Percentiles rank a stretch among this genome's conserved stretches.
Conservation (phyloP, 2,113 vertebrate species). For the Alligator sinensis region DNA sequence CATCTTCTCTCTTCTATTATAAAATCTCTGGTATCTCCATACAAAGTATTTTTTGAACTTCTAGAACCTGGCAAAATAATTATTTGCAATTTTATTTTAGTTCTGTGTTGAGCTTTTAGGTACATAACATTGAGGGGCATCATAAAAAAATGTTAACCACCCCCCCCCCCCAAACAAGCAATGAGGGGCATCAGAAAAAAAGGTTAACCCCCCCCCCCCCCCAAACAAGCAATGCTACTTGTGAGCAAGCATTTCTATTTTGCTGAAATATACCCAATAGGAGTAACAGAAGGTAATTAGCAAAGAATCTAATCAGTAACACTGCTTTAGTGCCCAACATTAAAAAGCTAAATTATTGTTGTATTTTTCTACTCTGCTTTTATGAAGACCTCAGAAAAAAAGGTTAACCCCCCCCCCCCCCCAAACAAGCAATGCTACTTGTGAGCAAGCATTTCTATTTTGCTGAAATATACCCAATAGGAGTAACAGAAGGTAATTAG, state of each 20-base stretch:
- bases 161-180: neutral
- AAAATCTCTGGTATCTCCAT: neutral
- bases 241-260: slow-evolving; percentile 51
- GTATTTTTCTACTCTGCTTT: slow-evolving; percentile 64
- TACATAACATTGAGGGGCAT: neutral
- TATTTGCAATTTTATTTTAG: neutral
- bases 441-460: slow-evolving; percentile 51
- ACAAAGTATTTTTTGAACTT: neutral
- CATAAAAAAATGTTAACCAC: neutral
- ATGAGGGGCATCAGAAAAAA: slow-evolving; percentile 30
- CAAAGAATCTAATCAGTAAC: slow-evolving; percentile 69
- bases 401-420: too few relatives aligned
- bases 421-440: slow-evolving; percentile 21
- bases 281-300: slow-evolving; percentile 74
- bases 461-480: slow-evolving; percentile 55
- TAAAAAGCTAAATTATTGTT: slow-evolving; percentile 62
- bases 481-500: slow-evolving; percentile 74
- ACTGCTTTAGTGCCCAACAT: slow-evolving; percentile 68
- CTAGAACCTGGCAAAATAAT: neutral
- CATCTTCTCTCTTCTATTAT: neutral
- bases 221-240: slow-evolving; percentile 43
- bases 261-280: slow-evolving; percentile 55
- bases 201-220: too few relatives aligned
- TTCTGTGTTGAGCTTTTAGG: neutral
- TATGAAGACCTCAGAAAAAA: slow-evolving; percentile 62